These are phyloP conservation scores for Lycopodina hypogea DNA, from an alignment of 37 sponge, comb jelly and placozoan species.

Conservation along the genomic window DNA sequence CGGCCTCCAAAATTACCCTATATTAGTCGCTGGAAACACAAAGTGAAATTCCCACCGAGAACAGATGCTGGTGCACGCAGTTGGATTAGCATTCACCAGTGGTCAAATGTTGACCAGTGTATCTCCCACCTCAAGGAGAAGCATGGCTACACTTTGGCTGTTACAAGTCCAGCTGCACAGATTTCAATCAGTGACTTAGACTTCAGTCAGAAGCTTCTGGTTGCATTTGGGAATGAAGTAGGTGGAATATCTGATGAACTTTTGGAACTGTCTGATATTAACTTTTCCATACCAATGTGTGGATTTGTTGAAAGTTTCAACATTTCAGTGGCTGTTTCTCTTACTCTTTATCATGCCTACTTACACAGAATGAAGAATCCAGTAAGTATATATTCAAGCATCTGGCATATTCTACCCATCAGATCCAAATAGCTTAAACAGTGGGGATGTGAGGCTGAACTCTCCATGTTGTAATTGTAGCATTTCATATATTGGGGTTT, in stretches of 20 bases:
- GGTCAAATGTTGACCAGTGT: conserved; percentile 43
- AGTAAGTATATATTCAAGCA: neutral
- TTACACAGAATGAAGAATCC: conserved; percentile 17
- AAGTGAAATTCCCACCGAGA: conserved; percentile 14
- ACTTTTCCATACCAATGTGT: conserved; percentile 62
- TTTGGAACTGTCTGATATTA: conserved; percentile 32
- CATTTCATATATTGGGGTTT: no score
- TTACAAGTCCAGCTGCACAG: conserved; percentile 16
- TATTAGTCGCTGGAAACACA: no score
- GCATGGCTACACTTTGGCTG: conserved; percentile 42
- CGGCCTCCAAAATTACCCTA: no score
- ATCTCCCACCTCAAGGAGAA: conserved; percentile 21
- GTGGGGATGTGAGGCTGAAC: no score
- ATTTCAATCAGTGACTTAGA: conserved; percentile 16
- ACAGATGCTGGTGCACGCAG: conserved; percentile 68
- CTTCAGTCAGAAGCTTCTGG: conserved; percentile 27
- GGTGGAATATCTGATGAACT: conserved; percentile 52
- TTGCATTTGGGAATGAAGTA: conserved; percentile 73
- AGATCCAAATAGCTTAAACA: no score
- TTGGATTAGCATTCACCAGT: conserved; percentile 52
- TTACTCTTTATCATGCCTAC: conserved; percentile 55
- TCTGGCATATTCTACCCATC: neutral
- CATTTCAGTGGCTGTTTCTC: conserved; percentile 67
- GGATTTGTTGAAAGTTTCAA: conserved; percentile 80
- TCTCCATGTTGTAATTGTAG: neutral